These are phyloP conservation scores for Myioborus melanocephalus DNA, from an alignment of 2,797 vertebrate genomes.

Conservation along the genomic window DNA sequence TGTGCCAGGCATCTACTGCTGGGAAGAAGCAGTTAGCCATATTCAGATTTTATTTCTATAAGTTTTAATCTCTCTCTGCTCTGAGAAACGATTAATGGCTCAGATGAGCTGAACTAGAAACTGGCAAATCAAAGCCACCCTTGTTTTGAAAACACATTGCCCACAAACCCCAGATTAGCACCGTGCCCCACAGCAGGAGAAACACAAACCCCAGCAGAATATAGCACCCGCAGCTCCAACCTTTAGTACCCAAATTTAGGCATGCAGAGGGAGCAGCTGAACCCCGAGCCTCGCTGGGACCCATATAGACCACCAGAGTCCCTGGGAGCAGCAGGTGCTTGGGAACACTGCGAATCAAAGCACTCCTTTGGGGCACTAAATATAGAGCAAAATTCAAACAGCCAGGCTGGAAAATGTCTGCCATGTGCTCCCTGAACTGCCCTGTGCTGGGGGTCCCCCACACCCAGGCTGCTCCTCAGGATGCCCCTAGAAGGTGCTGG, in stretches of 20 bases:
- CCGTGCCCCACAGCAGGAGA: background rate
- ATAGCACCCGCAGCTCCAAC: conserved; percentile 33
- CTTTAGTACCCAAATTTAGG: conserved; percentile 61
- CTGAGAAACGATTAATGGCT: background rate
- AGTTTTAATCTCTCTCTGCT: background rate
- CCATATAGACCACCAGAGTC: conserved; percentile 59
- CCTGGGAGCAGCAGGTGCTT: conserved; percentile 56
- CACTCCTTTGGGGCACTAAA: conserved; percentile 29
- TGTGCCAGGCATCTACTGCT: background rate
- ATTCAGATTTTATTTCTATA: background rate
- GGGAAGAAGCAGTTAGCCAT: background rate
- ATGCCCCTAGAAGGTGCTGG: conserved; percentile 22
- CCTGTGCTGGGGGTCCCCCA: rapidly evolving
- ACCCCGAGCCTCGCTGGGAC: conserved; percentile 17
- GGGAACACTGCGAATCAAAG: conserved; percentile 61
- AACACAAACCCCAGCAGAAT: conserved; percentile 54
- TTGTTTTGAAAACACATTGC: conserved; percentile 33
- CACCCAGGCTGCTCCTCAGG: background rate
- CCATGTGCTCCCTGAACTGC: background rate
- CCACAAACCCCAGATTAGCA: conserved; percentile 5
- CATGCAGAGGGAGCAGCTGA: conserved; percentile 47
- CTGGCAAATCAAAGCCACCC: conserved; percentile 15
- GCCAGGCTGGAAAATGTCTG: conserved; percentile 45
- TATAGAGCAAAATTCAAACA: conserved; percentile 60
- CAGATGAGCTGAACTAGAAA: background rate